Evolutionary conservation across 2,797 vertebrate species (phyloP).

Genomic region (Sebastes minor): DNA sequence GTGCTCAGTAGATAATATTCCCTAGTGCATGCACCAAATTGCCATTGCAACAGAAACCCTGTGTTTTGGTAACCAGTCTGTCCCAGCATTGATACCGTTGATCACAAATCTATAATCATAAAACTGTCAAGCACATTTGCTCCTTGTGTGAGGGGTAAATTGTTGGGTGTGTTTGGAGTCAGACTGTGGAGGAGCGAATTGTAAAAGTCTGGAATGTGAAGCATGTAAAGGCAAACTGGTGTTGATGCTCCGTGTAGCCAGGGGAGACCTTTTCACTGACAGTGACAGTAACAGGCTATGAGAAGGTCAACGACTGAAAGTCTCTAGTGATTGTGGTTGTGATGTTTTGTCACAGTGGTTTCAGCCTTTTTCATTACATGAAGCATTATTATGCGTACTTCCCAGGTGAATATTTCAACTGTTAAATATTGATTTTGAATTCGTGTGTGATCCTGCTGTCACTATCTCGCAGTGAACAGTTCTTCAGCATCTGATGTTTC

Average conservation of each 20-base stretch:
- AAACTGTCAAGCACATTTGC: slow-evolving; percentile 49
- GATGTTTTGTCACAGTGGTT: slow-evolving; percentile 26
- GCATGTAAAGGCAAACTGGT: slow-evolving; percentile 46
- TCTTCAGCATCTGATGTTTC: neutral
- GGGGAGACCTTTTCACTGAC: slow-evolving; percentile 58
- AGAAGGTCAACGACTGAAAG: slow-evolving; percentile 60
- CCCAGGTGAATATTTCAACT: neutral
- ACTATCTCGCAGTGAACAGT: neutral
- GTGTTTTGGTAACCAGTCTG: slow-evolving; percentile 17
- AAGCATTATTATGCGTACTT: neutral
- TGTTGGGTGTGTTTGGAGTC: slow-evolving; percentile 36
- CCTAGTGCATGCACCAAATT: slow-evolving; percentile 4
- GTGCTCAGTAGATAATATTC: neutral
- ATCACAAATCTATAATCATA: slow-evolving; percentile 47
- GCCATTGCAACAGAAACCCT: neutral
- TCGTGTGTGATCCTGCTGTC: slow-evolving; percentile 1
- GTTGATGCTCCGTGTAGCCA: slow-evolving; percentile 42
- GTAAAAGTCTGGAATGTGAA: slow-evolving; percentile 63
- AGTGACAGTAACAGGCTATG: slow-evolving; percentile 52
- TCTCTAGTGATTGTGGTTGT: slow-evolving; percentile 25
- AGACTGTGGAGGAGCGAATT: slow-evolving; percentile 15
- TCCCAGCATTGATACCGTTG: slow-evolving; percentile 10
- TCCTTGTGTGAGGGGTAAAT: neutral
- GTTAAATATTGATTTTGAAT: neutral
- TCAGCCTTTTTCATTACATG: neutral